These are phyloP conservation scores for Cephus sareptanus DNA, from an alignment of 2,888 invertebrate genomes.

Conservation along the genomic window DNA sequence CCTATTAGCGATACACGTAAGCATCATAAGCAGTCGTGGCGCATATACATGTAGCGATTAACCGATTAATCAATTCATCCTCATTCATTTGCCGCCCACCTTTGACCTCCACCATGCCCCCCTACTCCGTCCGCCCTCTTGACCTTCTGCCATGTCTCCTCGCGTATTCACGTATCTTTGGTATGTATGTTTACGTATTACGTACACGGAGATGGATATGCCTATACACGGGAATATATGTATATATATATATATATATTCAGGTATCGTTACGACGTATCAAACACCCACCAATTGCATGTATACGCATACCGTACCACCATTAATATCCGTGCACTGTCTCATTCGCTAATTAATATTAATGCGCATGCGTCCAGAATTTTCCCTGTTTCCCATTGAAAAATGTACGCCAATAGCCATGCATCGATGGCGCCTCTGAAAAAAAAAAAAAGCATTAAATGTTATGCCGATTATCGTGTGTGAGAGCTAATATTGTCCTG, in stretches of 20 bases:
- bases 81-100: not conserved
- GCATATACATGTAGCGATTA: not conserved
- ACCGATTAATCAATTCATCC: not conserved
- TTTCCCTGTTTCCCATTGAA: not conserved
- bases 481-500: not conserved
- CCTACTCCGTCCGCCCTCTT: not conserved
- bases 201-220: not conserved
- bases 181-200: not conserved
- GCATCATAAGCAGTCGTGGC: not conserved
- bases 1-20: not conserved
- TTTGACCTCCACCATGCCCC: not conserved
- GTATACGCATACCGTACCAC: constrained; percentile 40
- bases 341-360: constrained; percentile 61
- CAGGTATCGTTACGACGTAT: not conserved
- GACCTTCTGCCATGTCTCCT: not conserved
- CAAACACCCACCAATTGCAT: not conserved
- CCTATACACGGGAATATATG: not conserved
- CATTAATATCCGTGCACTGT: constrained; percentile 55
- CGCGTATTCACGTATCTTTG: not conserved
- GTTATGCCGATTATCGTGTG: not conserved
- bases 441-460: not conserved
- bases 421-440: not conserved
- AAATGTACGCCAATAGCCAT: not conserved
- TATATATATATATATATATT: not conserved
- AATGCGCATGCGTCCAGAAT: constrained; percentile 52